Conservation (phyloP, 2,113 vertebrate species). For the Argyrosomus japonicus region DNA sequence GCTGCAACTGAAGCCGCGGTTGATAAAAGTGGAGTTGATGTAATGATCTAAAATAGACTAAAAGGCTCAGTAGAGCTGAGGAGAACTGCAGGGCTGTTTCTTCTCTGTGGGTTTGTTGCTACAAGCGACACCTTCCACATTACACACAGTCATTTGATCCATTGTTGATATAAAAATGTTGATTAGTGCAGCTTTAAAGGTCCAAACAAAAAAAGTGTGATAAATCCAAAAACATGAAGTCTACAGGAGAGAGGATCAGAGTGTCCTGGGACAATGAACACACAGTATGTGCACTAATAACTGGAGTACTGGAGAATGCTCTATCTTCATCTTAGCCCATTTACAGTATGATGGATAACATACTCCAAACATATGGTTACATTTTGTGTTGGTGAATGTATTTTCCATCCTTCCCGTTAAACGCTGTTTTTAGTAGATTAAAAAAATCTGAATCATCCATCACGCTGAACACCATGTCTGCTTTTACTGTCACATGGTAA, state of each 20-base stretch:
- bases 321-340: too few species aligned
- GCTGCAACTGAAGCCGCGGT: not conserved
- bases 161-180: slow-evolving; percentile 4
- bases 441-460: not conserved
- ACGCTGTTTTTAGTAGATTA: not conserved
- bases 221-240: too few species aligned
- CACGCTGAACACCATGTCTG: not conserved
- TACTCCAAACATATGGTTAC: not conserved
- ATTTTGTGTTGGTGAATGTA: not conserved
- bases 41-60: not conserved
- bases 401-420: not conserved
- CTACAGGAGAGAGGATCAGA: too few species aligned
- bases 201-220: not conserved
- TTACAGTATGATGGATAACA: not conserved
- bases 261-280: too few species aligned
- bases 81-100: too few species aligned
- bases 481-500: not conserved
- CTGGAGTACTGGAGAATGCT: too few species aligned
- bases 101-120: not conserved
- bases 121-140: not conserved
- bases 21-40: not conserved
- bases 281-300: too few species aligned
- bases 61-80: not conserved
- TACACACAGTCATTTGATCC: not conserved
- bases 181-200: not conserved